Conservation (phyloP, 92 coral and sea anemone species). For the Palythoa heliodiscus region DNA sequence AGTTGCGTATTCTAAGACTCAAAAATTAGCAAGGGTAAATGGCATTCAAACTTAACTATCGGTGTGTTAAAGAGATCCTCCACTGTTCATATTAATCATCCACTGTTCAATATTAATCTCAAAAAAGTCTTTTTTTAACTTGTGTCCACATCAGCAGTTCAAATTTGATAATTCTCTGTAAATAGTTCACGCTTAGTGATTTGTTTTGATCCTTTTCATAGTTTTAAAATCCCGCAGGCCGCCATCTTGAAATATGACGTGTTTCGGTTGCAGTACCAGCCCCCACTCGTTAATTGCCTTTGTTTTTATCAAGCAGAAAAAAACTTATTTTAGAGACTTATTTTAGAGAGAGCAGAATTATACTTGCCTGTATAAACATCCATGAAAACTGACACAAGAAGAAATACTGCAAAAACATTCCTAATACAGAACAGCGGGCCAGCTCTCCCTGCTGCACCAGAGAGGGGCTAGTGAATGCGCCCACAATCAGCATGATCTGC, state of each 20-base stretch:
- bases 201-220: too few species aligned
- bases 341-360: neutral
- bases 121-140: too few species aligned
- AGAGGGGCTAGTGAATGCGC: slow-evolving; percentile 87
- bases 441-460: slow-evolving; percentile 68
- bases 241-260: too few species aligned
- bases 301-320: neutral
- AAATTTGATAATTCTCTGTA: too few species aligned
- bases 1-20: neutral
- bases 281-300: too few species aligned
- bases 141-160: too few species aligned
- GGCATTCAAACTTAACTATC: neutral
- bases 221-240: too few species aligned
- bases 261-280: too few species aligned
- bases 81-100: too few species aligned
- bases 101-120: too few species aligned
- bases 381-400: slow-evolving; percentile 95
- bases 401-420: slow-evolving; percentile 93
- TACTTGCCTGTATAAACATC: slow-evolving; percentile 92
- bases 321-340: neutral
- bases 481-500: slow-evolving; percentile 72
- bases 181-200: too few species aligned
- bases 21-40: neutral
- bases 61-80: too few species aligned
- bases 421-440: slow-evolving; percentile 87